phyloP scores from a whole-genome alignment of 1,140 invertebrate genomes.

The Sinonovacula constricta region DNA sequence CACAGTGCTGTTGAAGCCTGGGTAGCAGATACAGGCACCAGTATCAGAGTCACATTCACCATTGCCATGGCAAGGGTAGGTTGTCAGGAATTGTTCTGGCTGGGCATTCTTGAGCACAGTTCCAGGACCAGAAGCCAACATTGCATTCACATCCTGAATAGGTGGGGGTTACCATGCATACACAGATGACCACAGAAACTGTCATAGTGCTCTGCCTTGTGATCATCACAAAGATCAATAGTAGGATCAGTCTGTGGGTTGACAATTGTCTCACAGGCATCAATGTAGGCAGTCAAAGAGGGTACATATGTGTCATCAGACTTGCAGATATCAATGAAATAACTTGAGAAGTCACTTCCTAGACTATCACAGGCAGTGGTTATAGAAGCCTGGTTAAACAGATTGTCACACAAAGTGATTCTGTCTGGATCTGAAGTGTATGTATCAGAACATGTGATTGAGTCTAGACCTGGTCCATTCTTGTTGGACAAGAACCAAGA shows the following conservation, averaged over 20 bases:
- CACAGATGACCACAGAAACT: slow-evolving; percentile 50
- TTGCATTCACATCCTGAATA: slow-evolving; percentile 47
- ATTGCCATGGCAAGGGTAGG: slow-evolving; percentile 45
- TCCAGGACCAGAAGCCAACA: slow-evolving; percentile 52
- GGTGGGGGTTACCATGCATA: slow-evolving; percentile 44
- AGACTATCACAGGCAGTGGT: slow-evolving; percentile 35
- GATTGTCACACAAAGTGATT: slow-evolving; percentile 20
- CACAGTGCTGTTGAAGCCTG: slow-evolving; percentile 25
- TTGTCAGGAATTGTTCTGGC: slow-evolving; percentile 30
- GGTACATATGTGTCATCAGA: slow-evolving; percentile 43
- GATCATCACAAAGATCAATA: slow-evolving; percentile 42
- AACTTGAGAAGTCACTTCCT: slow-evolving; percentile 34
- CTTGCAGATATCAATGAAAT: slow-evolving; percentile 49
- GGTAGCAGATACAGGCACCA: slow-evolving; percentile 50
- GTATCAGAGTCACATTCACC: slow-evolving; percentile 45
- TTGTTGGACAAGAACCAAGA: slow-evolving; percentile 42
- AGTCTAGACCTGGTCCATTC: slow-evolving; percentile 5
- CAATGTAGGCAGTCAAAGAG: slow-evolving; percentile 41
- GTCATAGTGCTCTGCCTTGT: slow-evolving; percentile 40
- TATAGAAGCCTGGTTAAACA: slow-evolving; percentile 27
- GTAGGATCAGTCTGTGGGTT: slow-evolving; percentile 25
- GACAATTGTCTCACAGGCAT: slow-evolving; percentile 39
- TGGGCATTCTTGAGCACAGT: slow-evolving; percentile 56
- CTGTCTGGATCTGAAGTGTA: not conserved
- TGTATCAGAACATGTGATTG: not conserved